A percentile compares a stretch with the other conserved stretches of the same genome.
Conservation (phyloP, 2,797 vertebrate genomes). For the Poeciliopsis paucimaculata region DNA sequence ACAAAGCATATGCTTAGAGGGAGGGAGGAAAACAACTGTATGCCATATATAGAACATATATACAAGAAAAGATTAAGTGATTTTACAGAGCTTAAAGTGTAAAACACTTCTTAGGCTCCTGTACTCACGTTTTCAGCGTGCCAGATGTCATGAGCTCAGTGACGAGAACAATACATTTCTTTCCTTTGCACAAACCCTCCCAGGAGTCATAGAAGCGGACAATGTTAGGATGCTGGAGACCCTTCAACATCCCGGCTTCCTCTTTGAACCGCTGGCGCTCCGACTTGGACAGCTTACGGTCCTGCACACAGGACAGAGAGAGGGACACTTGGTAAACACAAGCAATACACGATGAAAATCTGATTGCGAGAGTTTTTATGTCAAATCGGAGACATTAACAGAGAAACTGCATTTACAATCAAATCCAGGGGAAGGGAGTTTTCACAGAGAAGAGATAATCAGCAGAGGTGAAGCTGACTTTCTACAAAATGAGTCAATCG, state of each 20-base stretch:
- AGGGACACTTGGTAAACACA: conserved; percentile 26
- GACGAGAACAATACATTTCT: conserved; percentile 98
- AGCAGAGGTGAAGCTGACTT: not conserved
- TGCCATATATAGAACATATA: not conserved
- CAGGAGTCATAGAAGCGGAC: conserved; percentile 99
- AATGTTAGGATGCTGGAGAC: conserved; percentile 98
- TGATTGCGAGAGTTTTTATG: not conserved
- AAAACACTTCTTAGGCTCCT: not conserved
- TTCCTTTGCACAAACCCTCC: conserved; percentile 97
- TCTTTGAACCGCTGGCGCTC: conserved; percentile 98
- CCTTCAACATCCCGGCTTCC: conserved; percentile 98
- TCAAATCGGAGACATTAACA: conserved; percentile 24
- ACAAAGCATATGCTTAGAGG: not conserved
- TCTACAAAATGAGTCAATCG: not conserved
- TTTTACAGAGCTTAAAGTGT: not conserved
- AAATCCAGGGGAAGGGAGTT: conserved; percentile 10
- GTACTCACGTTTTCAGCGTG: conserved; percentile 96
- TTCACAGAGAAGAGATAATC: conserved; percentile 19
- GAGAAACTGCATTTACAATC: conserved; percentile 26
- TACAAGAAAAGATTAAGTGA: not conserved
- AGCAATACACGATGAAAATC: conserved; percentile 10
- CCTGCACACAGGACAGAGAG: conserved; percentile 75
- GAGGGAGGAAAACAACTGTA: not conserved
- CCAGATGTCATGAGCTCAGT: conserved; percentile 99
- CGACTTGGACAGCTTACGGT: conserved; percentile 95